A percentile compares a stretch with the other conserved stretches of the same genome.
phyloP scores from a whole-genome alignment of 2,888 invertebrate species.

The Diaperis boleti region DNA sequence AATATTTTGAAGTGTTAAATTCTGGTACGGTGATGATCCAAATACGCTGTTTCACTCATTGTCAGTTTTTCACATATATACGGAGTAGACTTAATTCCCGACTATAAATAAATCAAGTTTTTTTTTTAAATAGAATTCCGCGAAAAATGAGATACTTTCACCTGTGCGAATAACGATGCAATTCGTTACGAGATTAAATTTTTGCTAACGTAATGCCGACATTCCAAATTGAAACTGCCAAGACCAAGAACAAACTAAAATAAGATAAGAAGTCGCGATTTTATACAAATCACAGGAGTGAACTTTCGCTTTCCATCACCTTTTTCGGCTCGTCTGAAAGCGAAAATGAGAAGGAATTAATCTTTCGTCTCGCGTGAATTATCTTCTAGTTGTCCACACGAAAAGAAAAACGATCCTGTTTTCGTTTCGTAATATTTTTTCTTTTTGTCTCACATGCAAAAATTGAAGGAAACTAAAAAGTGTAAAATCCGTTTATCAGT shows the following conservation, averaged over 20 bases:
- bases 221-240: slow-evolving; percentile 48
- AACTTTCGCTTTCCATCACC: slow-evolving; percentile 35
- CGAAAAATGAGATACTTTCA: slow-evolving; percentile 40
- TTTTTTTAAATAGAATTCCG: no score
- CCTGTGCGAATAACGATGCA: slow-evolving; percentile 40
- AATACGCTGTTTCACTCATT: no score
- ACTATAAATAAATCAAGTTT: no score
- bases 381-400: not conserved
- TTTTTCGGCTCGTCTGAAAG: slow-evolving; percentile 20
- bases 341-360: slow-evolving; percentile 30
- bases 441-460: no score
- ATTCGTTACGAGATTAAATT: slow-evolving; percentile 47
- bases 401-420: no score
- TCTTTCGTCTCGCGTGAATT: slow-evolving; percentile 18
- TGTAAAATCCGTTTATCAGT: no score
- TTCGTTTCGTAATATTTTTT: no score
- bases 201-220: slow-evolving; percentile 42
- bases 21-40: no score
- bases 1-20: no score
- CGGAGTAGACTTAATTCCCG: no score
- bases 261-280: slow-evolving; percentile 44
- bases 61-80: no score
- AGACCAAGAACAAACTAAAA: slow-evolving; percentile 44
- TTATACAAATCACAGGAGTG: slow-evolving; percentile 44
- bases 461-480: no score